A percentile compares a stretch with the other conserved stretches of the same genome.
Evolutionary conservation across 2,797 vertebrate genomes (phyloP).

Genomic region (Gouania willdenowi): DNA sequence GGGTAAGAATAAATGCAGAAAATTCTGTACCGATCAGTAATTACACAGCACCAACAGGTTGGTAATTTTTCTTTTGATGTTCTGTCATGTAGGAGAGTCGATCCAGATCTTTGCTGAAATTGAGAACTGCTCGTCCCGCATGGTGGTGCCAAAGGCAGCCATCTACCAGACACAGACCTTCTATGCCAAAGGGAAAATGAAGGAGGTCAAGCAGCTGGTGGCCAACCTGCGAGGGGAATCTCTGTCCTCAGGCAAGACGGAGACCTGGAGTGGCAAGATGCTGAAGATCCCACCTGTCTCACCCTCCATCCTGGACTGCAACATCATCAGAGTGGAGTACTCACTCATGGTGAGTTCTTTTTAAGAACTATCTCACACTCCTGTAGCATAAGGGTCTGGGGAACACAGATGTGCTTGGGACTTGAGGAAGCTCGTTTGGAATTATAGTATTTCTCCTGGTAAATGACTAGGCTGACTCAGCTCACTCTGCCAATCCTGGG

Average conservation of each 20-base stretch:
- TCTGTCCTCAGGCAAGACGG: slow-evolving; percentile 93
- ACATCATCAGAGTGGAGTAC: slow-evolving; percentile 96
- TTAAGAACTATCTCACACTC: too few species aligned
- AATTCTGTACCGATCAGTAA: neutral
- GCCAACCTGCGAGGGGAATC: slow-evolving; percentile 94
- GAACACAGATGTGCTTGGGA: too few species aligned
- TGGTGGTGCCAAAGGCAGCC: slow-evolving; percentile 98
- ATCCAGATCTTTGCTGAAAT: slow-evolving; percentile 99
- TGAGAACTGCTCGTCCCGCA: slow-evolving; percentile 95
- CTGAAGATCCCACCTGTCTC: slow-evolving; percentile 96
- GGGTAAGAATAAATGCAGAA: slow-evolving; percentile 70
- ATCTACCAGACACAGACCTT: slow-evolving; percentile 97
- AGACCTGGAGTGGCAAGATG: slow-evolving; percentile 96
- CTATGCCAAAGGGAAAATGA: slow-evolving; percentile 99
- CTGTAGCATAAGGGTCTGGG: too few species aligned
- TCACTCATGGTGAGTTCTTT: slow-evolving; percentile 86
- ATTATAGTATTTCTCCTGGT: slow-evolving; percentile 9
- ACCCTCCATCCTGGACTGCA: slow-evolving; percentile 96
- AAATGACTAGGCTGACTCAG: slow-evolving; percentile 36
- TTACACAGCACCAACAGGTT: neutral
- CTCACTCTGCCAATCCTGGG: slow-evolving; percentile 25
- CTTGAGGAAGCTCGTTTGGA: too few species aligned
- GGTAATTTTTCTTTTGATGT: neutral
- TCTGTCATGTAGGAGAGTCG: slow-evolving; percentile 83
- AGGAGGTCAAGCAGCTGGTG: slow-evolving; percentile 96